These are phyloP conservation scores for Metopolophium dirhodum DNA, from an alignment of 1,140 invertebrate species.

Conservation along the genomic window DNA sequence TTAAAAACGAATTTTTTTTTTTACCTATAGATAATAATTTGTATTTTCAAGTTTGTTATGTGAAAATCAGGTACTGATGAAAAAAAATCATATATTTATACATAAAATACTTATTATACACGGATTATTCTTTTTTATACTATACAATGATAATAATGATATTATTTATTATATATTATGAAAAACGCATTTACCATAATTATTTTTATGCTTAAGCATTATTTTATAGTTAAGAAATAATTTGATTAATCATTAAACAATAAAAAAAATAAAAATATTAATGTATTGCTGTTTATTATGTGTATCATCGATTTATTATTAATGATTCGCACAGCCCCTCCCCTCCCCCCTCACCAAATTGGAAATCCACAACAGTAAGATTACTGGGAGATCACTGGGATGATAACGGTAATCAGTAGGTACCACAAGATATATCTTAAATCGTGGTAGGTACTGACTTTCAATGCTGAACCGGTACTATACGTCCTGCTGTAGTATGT, in stretches of 20 bases:
- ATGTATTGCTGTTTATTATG: not conserved
- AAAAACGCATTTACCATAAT: constrained; percentile 50
- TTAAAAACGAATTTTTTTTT: not conserved
- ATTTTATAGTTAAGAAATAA: constrained; percentile 52
- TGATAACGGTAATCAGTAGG: too few species aligned
- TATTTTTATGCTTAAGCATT: constrained; percentile 45
- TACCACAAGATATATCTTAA: too few species aligned
- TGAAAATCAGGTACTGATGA: constrained; percentile 29
- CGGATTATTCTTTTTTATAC: constrained; percentile 50
- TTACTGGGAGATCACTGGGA: too few species aligned
- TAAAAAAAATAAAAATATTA: constrained; percentile 11
- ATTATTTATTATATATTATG: constrained; percentile 38
- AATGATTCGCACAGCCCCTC: not conserved
- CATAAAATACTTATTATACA: not conserved
- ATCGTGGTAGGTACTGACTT: too few species aligned
- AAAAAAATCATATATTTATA: constrained; percentile 27
- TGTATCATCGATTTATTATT: not conserved
- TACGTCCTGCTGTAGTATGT: too few species aligned
- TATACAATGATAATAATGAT: constrained; percentile 35
- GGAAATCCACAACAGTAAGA: too few species aligned
- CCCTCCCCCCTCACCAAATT: too few species aligned
- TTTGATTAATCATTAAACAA: constrained; percentile 55
- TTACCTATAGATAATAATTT: constrained; percentile 33
- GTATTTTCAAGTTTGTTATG: constrained; percentile 34
- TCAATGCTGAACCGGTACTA: too few species aligned